Conservation (phyloP, 2,888 invertebrate species). For the Heteromurus nitidus region DNA sequence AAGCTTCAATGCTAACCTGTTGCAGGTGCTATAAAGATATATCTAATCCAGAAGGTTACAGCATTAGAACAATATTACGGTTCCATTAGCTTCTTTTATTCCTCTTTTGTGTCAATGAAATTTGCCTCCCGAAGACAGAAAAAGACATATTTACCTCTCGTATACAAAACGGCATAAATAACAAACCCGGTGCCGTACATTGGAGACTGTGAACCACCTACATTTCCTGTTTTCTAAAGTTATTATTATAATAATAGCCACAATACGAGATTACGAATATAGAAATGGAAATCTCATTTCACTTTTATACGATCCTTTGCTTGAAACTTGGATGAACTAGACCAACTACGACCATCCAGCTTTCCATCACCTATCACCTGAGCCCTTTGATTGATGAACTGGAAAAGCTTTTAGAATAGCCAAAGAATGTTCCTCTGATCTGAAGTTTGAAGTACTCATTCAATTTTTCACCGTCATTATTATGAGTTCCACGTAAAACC, state of each 20-base stretch:
- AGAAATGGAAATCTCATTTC: background rate
- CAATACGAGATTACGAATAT: no score
- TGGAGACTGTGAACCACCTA: background rate
- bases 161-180: background rate
- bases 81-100: constrained; percentile 2
- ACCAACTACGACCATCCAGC: background rate
- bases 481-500: no score
- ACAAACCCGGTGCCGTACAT: background rate
- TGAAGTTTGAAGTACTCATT: background rate
- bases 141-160: background rate
- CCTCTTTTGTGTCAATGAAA: background rate
- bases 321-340: no score
- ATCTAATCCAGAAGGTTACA: background rate
- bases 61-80: background rate
- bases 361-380: background rate
- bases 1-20: constrained; percentile 48
- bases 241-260: no score
- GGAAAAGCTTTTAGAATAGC: background rate
- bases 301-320: no score
- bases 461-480: no score
- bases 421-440: background rate
- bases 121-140: background rate
- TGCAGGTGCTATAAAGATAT: constrained; percentile 24
- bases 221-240: no score
- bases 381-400: background rate